These are phyloP conservation scores for Sarcophaga caerulescens DNA, from an alignment of 2,888 invertebrate species.

Conservation along the genomic window DNA sequence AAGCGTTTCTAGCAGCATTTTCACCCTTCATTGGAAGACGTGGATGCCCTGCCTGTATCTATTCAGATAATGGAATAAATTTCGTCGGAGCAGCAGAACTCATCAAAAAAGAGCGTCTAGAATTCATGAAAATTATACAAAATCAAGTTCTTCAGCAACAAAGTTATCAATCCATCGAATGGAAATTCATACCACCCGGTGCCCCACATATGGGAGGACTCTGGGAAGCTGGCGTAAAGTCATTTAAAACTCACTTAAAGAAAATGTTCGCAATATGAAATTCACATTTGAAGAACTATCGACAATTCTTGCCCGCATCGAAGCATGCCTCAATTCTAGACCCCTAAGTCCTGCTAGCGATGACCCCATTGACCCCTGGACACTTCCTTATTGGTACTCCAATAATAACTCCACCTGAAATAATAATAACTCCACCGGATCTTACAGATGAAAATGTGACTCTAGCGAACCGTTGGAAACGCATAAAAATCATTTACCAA, in stretches of 20 bases:
- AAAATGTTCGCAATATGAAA: conserved; percentile 20
- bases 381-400: conserved; percentile 19
- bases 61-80: conserved; percentile 56
- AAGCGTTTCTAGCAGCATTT: conserved; percentile 55
- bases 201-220: conserved; percentile 33
- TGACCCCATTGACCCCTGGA: conserved; percentile 28
- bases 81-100: conserved; percentile 24
- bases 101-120: not conserved
- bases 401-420: no score
- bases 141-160: not conserved
- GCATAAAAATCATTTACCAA: not conserved
- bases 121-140: conserved; percentile 20
- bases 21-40: conserved; percentile 56
- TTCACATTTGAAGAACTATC: conserved; percentile 18
- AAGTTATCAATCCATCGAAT: not conserved
- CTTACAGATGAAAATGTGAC: not conserved
- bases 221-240: no score
- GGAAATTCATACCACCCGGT: conserved; percentile 33
- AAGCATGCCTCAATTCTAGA: conserved; percentile 26
- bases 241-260: conserved; percentile 25
- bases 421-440: no score
- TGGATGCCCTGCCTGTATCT: conserved; percentile 45
- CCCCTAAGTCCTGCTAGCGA: conserved; percentile 10
- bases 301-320: conserved; percentile 10
- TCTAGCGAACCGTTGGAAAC: not conserved